Base-by-base conservation (phyloP, 2,797 vertebrate species). In the Crocodylus rhombifer region DNA sequence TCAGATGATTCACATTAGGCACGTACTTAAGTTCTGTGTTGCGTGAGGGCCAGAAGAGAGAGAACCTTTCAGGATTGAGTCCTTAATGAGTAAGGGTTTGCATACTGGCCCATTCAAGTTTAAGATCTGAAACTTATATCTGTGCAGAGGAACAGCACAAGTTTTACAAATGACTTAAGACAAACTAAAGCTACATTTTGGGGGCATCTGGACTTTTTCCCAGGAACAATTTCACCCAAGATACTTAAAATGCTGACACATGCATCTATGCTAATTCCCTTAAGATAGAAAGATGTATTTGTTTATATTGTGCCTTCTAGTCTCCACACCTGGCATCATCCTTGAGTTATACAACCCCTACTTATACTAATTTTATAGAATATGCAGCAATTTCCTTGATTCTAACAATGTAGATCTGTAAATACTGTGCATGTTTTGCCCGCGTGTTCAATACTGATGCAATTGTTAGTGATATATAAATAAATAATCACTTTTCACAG, bases 1-100 rank as follows among this genome's bases (percentile, higher is more conserved):
- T 92, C 89, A 76, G 63, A 85, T 56, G 14, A 95, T 82, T 84
- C 84, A 57, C 90, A 93, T 94, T 84, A 94, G 92, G n/a, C n/a
- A 20, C 7, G 15, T 33, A 87, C 14, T 64, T 71, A 95, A 96
- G 92, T 97, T 94, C 94, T 82, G 62, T 78, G 86, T 88, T 96
- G 95, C 95, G 95, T 88, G 92, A 51, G 28, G 78, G 95, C 95
- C 95, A 96, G 91, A 30, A 61, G 2, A 9, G 18, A 2, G 57
- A 26, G 58, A 83, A 33, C 51, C 9, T 11, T 1, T 69, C 87
- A 57, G 73, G 88, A 74, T 65, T 65, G 89, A 90, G 84, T 73
- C 78, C 82, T 85, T 0, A 0, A 63, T 2, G 18, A 67, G 75
- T 86, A 77, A 12, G 30, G 36, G 23, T 56, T 73, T 90, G 82